Evolutionary conservation across 2,113 vertebrate genomes (phyloP), one percentile per base, ranked within the genome.

Genomic region (Hiodon tergisus): DNA sequence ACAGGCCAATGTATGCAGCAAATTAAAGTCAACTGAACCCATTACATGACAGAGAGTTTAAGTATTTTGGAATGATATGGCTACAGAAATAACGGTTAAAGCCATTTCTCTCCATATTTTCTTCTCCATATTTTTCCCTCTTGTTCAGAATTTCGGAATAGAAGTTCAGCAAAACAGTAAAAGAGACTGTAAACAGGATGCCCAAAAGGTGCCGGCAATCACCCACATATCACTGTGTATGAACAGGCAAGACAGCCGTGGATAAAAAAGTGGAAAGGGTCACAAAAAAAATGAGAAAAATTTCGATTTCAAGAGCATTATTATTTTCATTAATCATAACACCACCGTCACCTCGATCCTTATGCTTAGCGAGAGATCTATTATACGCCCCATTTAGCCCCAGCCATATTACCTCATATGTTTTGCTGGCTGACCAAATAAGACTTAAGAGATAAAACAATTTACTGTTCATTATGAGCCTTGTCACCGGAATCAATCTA

Each of bases 301-400:
- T 95, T 95, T 98, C 94, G 94, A 97, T 97, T 98, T 97, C 94
- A 95, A 93, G 87, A 93, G 91, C 93, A 96, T 98, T 99, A 98
- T 98, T 98, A 98, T 99, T 98, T 98, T 98, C 96, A 99, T 99
- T 97, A 98, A 98, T 99, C 97, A 99, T 95, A 93, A 91, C 94
- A 87, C 90, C 85, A 89, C 94, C 94, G 95, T 95, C 95, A 94
- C 90, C 91, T 91, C 94, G 94, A 94, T 96, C 94, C 93, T 94
- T 94, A 97, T 93, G 94, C 93, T 95, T 95, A 92, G 94, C 93
- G 92, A 93, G 94, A 95, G 96, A 98, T 98, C 96, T 95, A 98
- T 99, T 98, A 98, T 97, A 96, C 93, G 97, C 94, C 94, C 95
- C 97, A 99, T 98, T 99, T 99, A 97, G 94, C 90, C 90, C 87